Conservation (phyloP, 2,888 invertebrate species). For the Zygogramma bicolorata region DNA sequence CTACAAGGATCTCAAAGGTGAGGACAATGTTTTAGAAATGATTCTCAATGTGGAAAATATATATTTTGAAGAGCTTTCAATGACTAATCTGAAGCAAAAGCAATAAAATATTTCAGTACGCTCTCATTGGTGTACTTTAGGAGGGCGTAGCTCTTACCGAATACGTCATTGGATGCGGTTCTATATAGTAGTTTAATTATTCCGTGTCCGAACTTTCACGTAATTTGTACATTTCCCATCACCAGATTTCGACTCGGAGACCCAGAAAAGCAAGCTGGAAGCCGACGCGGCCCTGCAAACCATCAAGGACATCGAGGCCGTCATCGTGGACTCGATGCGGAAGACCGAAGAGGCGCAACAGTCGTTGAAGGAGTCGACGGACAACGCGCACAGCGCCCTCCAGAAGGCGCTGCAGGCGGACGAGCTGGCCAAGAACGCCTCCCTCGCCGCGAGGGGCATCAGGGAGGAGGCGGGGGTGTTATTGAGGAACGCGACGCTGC, state of each 20-base stretch:
- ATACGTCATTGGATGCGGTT: no score
- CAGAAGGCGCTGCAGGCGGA: slow-evolving; percentile 81
- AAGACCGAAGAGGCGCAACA: slow-evolving; percentile 79
- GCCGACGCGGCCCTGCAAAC: slow-evolving; percentile 83
- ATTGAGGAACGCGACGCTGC: slow-evolving; percentile 79
- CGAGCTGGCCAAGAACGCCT: slow-evolving; percentile 82
- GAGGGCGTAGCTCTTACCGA: no score
- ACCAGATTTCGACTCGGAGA: slow-evolving; percentile 89
- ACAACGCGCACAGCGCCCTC: slow-evolving; percentile 80
- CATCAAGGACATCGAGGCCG: slow-evolving; percentile 81
- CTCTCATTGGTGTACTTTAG: no score
- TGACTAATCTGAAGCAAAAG: no score
- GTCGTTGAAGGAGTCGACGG: slow-evolving; percentile 81
- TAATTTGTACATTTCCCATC: neutral
- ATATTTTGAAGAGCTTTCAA: no score
- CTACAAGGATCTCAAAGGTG: slow-evolving; percentile 79
- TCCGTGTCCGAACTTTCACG: no score
- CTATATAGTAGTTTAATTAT: no score
- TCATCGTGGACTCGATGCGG: slow-evolving; percentile 78
- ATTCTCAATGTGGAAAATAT: neutral
- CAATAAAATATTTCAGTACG: no score
- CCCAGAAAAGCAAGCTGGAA: slow-evolving; percentile 84
- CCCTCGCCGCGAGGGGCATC: slow-evolving; percentile 83
- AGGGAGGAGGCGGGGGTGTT: slow-evolving; percentile 82
- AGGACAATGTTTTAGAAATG: slow-evolving; percentile 34